These are phyloP conservation scores for Vanessa atalanta DNA, from an alignment of 1,140 invertebrate species.

Conservation along the genomic window DNA sequence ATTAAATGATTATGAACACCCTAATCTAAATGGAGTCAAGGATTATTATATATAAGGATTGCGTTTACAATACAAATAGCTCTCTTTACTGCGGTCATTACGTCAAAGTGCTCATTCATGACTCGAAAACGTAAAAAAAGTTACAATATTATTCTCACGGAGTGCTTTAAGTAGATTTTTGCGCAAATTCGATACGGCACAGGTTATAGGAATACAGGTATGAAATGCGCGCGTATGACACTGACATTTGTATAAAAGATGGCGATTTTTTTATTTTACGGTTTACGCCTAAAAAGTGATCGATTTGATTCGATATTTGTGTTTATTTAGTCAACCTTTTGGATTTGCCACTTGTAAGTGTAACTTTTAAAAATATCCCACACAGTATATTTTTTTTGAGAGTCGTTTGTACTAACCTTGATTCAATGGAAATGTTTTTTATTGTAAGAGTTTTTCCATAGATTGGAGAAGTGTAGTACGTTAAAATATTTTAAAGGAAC, in stretches of 20 bases:
- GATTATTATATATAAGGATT: too few relatives aligned
- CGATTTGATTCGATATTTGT: conserved; percentile 72
- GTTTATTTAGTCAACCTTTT: conserved; percentile 61
- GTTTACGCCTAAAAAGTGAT: conserved; percentile 57
- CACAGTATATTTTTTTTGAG: conserved; percentile 29
- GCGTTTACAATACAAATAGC: conserved; percentile 66
- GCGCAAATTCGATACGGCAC: conserved; percentile 56
- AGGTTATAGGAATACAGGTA: conserved; percentile 46
- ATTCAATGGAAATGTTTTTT: too few relatives aligned
- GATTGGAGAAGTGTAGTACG: too few relatives aligned
- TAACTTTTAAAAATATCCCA: conserved; percentile 56
- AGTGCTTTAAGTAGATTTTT: conserved; percentile 44
- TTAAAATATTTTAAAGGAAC: too few relatives aligned
- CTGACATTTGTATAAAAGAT: conserved; percentile 48
- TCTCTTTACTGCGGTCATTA: conserved; percentile 72
- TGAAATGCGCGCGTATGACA: conserved; percentile 41
- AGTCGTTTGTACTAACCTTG: too few relatives aligned
- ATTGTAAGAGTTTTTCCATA: too few relatives aligned
- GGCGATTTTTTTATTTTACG: conserved; percentile 56
- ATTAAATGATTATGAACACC: conserved; percentile 40
- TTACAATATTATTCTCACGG: conserved; percentile 64
- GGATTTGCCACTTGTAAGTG: conserved; percentile 43
- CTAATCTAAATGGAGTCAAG: conserved; percentile 49
- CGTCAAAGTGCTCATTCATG: conserved; percentile 67
- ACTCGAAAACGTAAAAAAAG: conserved; percentile 48